These are phyloP conservation scores for Tenthredo livida DNA, from an alignment of 2,888 invertebrate genomes.

Conservation along the genomic window DNA sequence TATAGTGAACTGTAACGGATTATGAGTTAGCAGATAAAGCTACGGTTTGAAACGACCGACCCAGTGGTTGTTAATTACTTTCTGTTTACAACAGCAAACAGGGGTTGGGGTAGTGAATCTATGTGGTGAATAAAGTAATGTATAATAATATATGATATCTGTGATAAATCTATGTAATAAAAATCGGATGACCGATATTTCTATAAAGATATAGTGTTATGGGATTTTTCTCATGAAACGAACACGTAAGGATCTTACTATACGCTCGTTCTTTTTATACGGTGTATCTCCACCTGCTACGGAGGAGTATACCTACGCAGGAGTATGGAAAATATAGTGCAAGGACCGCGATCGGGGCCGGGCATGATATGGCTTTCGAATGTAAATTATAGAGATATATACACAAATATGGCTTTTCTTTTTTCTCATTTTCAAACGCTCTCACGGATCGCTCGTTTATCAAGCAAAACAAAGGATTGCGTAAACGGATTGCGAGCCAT, in stretches of 20 bases:
- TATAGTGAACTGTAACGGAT: constrained; percentile 29
- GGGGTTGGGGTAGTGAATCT: neutral
- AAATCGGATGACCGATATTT: constrained; percentile 9
- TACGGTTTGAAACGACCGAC: neutral
- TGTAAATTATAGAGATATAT: constrained; percentile 34
- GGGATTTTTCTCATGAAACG: neutral
- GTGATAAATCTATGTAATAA: neutral
- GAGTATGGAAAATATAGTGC: constrained; percentile 14
- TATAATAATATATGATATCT: neutral
- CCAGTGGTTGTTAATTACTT: constrained; percentile 26
- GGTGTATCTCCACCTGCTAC: neutral
- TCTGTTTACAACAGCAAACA: neutral
- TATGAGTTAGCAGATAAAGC: constrained; percentile 19
- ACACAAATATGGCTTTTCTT: constrained; percentile 3
- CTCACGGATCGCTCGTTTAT: constrained; percentile 36
- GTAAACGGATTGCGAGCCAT: constrained; percentile 33
- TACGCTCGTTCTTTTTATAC: neutral
- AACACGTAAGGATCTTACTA: constrained; percentile 1
- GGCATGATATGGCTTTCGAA: constrained; percentile 13
- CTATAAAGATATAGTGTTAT: neutral
- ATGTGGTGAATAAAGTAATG: no score
- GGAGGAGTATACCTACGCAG: no score
- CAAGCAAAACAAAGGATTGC: constrained; percentile 31
- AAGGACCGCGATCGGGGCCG: neutral
- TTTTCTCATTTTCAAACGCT: neutral